These are phyloP conservation scores for Anarsia innoxiella DNA, from an alignment of 2,888 invertebrate genomes.

Conservation along the genomic window DNA sequence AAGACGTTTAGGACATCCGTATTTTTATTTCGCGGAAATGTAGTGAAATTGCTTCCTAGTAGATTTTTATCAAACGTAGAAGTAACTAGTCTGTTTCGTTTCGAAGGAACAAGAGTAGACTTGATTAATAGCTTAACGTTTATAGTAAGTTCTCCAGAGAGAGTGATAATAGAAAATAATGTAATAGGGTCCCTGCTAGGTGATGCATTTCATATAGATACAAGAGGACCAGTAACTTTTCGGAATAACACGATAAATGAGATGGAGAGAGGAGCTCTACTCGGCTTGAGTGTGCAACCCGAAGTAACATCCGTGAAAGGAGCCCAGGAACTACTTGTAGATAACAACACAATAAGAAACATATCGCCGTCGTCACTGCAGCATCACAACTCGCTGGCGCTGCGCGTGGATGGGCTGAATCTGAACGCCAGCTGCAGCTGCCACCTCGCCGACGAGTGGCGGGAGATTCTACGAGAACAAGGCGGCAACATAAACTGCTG, in stretches of 20 bases:
- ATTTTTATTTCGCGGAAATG: constrained; percentile 78
- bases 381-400: constrained; percentile 73
- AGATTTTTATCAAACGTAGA: constrained; percentile 84
- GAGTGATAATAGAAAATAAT: constrained; percentile 77
- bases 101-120: constrained; percentile 79
- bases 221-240: constrained; percentile 78
- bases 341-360: constrained; percentile 77
- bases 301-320: constrained; percentile 57
- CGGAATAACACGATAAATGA: constrained; percentile 78
- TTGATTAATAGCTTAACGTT: constrained; percentile 81
- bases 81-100: constrained; percentile 78
- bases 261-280: constrained; percentile 77
- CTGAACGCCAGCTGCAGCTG: constrained; percentile 78
- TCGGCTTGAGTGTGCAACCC: constrained; percentile 70
- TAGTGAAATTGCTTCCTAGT: constrained; percentile 78
- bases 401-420: constrained; percentile 75
- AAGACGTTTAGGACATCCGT: constrained; percentile 84
- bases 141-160: constrained; percentile 77
- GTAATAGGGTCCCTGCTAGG: constrained; percentile 76
- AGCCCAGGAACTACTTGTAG: constrained; percentile 73
- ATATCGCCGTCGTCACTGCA: constrained; percentile 75
- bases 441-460: constrained; percentile 52
- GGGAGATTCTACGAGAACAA: constrained; percentile 43
- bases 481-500: constrained; percentile 56
- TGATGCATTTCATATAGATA: constrained; percentile 78